Evolutionary conservation across 2,113 vertebrate genomes (phyloP), one percentile per base, ranked within the genome.

Genomic region (Rallus limicola): DNA sequence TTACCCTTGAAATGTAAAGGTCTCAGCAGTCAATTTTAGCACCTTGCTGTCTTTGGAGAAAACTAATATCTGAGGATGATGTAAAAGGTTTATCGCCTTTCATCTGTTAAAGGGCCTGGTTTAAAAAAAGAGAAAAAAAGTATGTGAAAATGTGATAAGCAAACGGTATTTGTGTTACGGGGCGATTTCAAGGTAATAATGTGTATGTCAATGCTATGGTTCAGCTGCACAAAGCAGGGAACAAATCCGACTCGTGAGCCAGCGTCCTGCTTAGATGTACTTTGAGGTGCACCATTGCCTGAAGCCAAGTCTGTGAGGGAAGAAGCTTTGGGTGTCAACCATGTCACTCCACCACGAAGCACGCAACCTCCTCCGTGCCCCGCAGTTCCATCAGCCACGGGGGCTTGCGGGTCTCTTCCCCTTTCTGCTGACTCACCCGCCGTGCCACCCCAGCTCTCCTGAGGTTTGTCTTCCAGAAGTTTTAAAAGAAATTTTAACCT

Each of bases 161-260:
- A n/a, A 76, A 40, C 14, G 63, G 0, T 5, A 4, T 10, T 29
- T 13, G 38, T 3, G 13, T 5, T 55, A 16, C 1, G 15, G 4
- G 44, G 3, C 4, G 2, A 14, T 52, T 21, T 36, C 26, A 34
- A 53, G 63, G 29, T 4, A 60, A 65, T 8, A 1, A 44, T 0
- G 4, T 3, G 31, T 14, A 11, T 0, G 4, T 4, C 13, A 68
- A 50, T 67, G 24, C 21, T 7, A 40, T 0, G 9, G 7, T 7
- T 33, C 10, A 3, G 40, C 23, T 0, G 4, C 3, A 0, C n/a
- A 3, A 19, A 36, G 23, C 1, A 2, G 38, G 15, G 12, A 26
- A 5, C 14, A 3, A 16, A 11, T 0, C 7, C 1, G 0, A 1
- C 1, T 2, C 3, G 6, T 2, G 26, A 76, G 15, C 50, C 16